phyloP scores from a whole-genome alignment of 2,113 vertebrate species.

The Vanacampus margaritifer region DNA sequence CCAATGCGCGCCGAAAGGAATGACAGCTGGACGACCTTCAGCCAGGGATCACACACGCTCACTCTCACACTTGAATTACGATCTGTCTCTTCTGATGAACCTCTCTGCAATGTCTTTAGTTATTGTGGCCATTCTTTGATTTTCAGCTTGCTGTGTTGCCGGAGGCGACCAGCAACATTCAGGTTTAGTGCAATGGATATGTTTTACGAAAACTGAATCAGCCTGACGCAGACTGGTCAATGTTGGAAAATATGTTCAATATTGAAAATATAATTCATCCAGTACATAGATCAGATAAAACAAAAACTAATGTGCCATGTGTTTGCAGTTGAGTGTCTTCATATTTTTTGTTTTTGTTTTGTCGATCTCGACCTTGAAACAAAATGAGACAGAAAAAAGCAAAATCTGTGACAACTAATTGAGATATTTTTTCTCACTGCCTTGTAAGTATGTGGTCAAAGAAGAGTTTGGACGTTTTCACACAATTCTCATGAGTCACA shows the following conservation, averaged over 20 bases:
- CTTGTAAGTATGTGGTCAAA: neutral
- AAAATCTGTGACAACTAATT: neutral
- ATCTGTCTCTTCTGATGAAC: slow-evolving; percentile 21
- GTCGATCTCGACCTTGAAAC: too few species aligned
- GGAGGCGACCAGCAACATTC: neutral
- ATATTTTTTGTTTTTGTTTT: too few species aligned
- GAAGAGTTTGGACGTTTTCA: neutral
- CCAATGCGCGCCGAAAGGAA: slow-evolving; percentile 9
- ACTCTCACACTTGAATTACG: slow-evolving; percentile 29
- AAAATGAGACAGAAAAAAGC: neutral
- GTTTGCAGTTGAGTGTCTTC: too few species aligned
- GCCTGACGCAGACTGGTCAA: too few species aligned
- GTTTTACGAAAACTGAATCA: too few species aligned
- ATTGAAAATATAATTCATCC: neutral
- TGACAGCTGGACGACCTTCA: slow-evolving; percentile 43
- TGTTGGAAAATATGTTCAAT: neutral
- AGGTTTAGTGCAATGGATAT: neutral
- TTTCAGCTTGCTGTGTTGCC: neutral
- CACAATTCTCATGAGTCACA: neutral
- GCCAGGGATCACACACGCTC: slow-evolving; percentile 31
- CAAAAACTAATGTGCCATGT: neutral
- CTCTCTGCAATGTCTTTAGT: slow-evolving; percentile 13
- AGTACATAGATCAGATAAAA: neutral
- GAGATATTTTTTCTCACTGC: neutral
- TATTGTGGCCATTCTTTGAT: neutral